Conservation (phyloP, 1,140 invertebrate genomes). For the Neodiprion fabricii region DNA sequence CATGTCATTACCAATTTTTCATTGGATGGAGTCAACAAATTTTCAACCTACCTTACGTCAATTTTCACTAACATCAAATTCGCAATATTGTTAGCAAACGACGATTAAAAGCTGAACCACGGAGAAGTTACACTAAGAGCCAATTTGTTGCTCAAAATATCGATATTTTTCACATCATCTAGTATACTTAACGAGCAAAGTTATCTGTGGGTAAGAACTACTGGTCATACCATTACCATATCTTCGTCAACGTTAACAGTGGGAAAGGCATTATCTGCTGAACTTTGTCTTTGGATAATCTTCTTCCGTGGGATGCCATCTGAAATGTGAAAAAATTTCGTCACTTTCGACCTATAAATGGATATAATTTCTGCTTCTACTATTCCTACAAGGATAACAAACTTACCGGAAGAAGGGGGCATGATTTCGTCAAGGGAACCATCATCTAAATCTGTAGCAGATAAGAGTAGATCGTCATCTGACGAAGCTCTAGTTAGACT, state of each 20-base stretch:
- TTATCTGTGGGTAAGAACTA: slow-evolving; percentile 35
- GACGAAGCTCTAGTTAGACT: slow-evolving; percentile 80
- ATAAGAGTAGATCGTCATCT: slow-evolving; percentile 82
- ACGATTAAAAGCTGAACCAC: slow-evolving; percentile 4
- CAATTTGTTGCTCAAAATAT: slow-evolving; percentile 27
- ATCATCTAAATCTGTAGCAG: slow-evolving; percentile 74
- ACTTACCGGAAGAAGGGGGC: slow-evolving; percentile 54
- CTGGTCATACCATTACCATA: slow-evolving; percentile 61
- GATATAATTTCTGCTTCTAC: background rate
- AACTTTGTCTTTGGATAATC: slow-evolving; percentile 58
- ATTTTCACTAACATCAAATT: slow-evolving; percentile 35
- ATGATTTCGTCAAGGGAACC: slow-evolving; percentile 71
- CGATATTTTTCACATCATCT: background rate
- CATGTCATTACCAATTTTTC: background rate
- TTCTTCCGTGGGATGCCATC: slow-evolving; percentile 57
- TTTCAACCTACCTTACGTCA: slow-evolving; percentile 47
- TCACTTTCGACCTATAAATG: background rate
- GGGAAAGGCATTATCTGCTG: slow-evolving; percentile 56
- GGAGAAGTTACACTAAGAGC: slow-evolving; percentile 22
- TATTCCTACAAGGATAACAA: slow-evolving; percentile 12
- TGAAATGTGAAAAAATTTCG: slow-evolving; percentile 23
- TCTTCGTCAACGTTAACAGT: slow-evolving; percentile 58
- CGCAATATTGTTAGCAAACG: background rate
- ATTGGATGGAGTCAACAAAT: slow-evolving; percentile 47
- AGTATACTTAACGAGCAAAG: slow-evolving; percentile 36